phyloP scores from a whole-genome alignment of 2,797 vertebrate species.

The Acipenser ruthenus region DNA sequence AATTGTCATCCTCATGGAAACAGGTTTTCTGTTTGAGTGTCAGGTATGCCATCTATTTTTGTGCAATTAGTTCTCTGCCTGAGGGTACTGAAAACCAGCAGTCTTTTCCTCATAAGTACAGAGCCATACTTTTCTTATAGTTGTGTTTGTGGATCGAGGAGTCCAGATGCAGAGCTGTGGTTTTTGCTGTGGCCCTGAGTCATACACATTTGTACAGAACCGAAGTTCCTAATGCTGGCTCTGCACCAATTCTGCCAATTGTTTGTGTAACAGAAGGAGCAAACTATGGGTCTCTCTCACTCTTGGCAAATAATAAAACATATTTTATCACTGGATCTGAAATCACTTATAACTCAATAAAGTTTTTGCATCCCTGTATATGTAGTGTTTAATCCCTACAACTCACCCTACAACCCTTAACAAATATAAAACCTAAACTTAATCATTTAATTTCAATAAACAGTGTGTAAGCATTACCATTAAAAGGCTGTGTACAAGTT shows the following conservation, averaged over 20 bases:
- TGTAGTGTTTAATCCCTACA: too few relatives aligned
- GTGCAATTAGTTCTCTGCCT: neutral
- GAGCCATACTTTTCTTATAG: neutral
- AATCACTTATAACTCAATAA: neutral
- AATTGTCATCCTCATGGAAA: neutral
- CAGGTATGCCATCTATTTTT: constrained; percentile 1
- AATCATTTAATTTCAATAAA: neutral
- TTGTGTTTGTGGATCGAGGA: neutral
- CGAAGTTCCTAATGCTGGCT: neutral
- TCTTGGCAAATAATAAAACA: constrained; percentile 6
- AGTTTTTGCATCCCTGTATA: too few relatives aligned
- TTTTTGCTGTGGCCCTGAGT: constrained; percentile 1
- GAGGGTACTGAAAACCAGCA: neutral
- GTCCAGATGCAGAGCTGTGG: neutral
- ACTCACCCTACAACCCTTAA: too few relatives aligned
- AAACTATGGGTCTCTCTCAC: constrained; percentile 4
- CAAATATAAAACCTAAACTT: neutral
- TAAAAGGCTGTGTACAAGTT: neutral
- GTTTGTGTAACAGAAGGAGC: neutral
- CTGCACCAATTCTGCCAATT: neutral
- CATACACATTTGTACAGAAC: neutral
- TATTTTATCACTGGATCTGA: neutral
- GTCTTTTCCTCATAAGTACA: neutral
- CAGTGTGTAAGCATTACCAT: neutral
- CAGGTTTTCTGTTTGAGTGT: neutral